Base-by-base conservation (phyloP, 2,888 invertebrate genomes). In the Platerodrilus igneus region DNA sequence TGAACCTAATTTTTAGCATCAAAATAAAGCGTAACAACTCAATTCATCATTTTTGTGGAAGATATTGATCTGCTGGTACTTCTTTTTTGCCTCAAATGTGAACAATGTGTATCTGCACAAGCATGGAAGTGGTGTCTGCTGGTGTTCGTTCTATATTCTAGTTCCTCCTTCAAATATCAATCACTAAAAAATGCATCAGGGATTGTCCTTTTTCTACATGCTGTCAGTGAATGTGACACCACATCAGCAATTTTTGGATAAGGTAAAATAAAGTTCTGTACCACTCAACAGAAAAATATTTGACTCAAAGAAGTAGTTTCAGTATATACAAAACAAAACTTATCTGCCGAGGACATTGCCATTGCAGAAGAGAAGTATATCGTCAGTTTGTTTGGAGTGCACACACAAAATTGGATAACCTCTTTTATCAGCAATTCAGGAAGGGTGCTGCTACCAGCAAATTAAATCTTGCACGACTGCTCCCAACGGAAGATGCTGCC, bases 151-250 rank as follows among this genome's bases (percentile, higher is more conserved):
- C n/a, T n/a, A n/a, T n/a, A n/a, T n/a, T n/a, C n/a, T n/a, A n/a
- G n/a, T 16, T 28, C 3, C 28, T 13, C 26, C 13, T 26, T 26
- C 6, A 27, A 14, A 27, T 14, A 14, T 15, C n/a, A 6, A 4
- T 27, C 15, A 17, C 15, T 16, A 6, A 2, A 27, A 10, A 8
- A 13, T 27, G 15, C 14, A 27, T 16, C 27, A 27, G 27, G 14
- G 7, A 27, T 27, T 27, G 27, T 27, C 3, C 18, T 27, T 29
- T 29, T 29, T 9, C 18, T 29, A 11, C n/a, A 29, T 29, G 29
- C 27, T 4, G 13, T 27, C 15, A 29, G 5, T 17, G 18, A 10
- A 17, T 29, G 18, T 18, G 18, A 29, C 17, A 17, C n/a, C 18
- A 17, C 17, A 10, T 17, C 17, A 9, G 18, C 13, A 15, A 15